These are phyloP conservation scores for Mesorhabditis belari DNA, from an alignment of 2,888 invertebrate genomes.

Conservation along the genomic window DNA sequence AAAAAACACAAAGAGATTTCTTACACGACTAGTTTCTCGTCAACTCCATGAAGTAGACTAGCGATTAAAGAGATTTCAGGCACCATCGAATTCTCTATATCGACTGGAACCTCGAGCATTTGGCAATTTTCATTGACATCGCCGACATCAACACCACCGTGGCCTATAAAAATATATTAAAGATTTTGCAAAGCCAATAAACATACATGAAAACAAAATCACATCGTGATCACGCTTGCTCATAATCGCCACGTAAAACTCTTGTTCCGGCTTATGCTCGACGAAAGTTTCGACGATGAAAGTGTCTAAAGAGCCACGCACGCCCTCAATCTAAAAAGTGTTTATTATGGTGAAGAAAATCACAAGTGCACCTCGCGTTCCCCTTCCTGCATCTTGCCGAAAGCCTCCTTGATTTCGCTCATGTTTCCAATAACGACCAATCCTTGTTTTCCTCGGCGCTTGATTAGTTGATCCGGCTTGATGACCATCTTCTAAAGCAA, in stretches of 20 bases:
- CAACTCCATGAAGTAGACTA: conserved; percentile 23
- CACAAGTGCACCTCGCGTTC: no score
- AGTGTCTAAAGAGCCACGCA: conserved; percentile 77
- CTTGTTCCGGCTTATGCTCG: conserved; percentile 62
- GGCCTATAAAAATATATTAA: no score
- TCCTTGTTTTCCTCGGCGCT: conserved; percentile 91
- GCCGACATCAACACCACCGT: conserved; percentile 92
- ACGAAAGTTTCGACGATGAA: conserved; percentile 97
- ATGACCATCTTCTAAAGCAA: conserved; percentile 74
- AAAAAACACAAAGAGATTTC: no score
- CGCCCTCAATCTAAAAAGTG: conserved; percentile 71
- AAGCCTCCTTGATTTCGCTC: conserved; percentile 75
- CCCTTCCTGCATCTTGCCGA: conserved; percentile 65
- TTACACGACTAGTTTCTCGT: conserved; percentile 8
- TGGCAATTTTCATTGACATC: conserved; percentile 77
- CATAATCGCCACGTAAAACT: conserved; percentile 94
- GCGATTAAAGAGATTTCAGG: conserved; percentile 17
- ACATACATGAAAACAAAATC: conserved; percentile 88
- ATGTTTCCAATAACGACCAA: conserved; percentile 87
- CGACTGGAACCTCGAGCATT: conserved; percentile 33
- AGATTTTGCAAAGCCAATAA: no score
- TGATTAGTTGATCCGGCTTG: conserved; percentile 98
- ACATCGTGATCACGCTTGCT: conserved; percentile 71
- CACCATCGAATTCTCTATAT: conserved; percentile 33
- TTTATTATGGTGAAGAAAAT: no score